phyloP scores from a whole-genome alignment of 1,140 invertebrate genomes.

The Zaprionus ornatus region DNA sequence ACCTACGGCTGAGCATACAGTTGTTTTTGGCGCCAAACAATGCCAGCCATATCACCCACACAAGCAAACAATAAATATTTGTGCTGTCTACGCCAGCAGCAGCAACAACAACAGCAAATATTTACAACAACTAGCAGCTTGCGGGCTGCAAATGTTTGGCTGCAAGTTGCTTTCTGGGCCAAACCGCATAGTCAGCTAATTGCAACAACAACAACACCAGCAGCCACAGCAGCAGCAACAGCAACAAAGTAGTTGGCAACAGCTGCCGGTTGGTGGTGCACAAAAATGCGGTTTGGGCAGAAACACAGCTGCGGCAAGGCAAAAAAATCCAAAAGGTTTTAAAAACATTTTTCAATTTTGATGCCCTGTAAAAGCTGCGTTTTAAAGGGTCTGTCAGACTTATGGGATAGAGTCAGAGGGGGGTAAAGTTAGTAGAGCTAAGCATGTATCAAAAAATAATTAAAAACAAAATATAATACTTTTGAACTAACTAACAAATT shows the following conservation, averaged over 20 bases:
- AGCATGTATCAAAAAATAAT: neutral
- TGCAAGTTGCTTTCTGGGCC: constrained; percentile 75
- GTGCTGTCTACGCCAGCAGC: constrained; percentile 35
- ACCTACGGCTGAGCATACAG: constrained; percentile 26
- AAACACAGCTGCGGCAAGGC: constrained; percentile 41
- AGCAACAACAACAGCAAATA: constrained; percentile 10
- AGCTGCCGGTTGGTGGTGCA: constrained; percentile 37
- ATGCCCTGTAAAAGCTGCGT: constrained; percentile 1
- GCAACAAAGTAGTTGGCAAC: constrained; percentile 20
- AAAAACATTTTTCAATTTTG: constrained; percentile 6
- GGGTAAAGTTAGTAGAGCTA: neutral
- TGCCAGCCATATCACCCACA: constrained; percentile 53
- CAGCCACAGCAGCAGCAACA: constrained; percentile 2
- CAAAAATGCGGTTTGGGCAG: constrained; percentile 68
- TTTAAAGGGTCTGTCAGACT: neutral
- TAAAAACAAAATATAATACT: neutral
- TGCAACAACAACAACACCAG: constrained; percentile 53
- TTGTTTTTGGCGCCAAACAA: constrained; percentile 70
- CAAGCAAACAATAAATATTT: constrained; percentile 41
- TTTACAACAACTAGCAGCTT: constrained; percentile 38
- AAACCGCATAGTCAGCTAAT: constrained; percentile 76
- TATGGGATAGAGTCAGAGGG: no score
- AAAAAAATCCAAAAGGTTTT: neutral
- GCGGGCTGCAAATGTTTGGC: constrained; percentile 50
- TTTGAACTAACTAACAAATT: neutral